phyloP scores from a whole-genome alignment of 30 jellyfish, hydroid and myxozoan genomes.

The Cassiopea andromeda region DNA sequence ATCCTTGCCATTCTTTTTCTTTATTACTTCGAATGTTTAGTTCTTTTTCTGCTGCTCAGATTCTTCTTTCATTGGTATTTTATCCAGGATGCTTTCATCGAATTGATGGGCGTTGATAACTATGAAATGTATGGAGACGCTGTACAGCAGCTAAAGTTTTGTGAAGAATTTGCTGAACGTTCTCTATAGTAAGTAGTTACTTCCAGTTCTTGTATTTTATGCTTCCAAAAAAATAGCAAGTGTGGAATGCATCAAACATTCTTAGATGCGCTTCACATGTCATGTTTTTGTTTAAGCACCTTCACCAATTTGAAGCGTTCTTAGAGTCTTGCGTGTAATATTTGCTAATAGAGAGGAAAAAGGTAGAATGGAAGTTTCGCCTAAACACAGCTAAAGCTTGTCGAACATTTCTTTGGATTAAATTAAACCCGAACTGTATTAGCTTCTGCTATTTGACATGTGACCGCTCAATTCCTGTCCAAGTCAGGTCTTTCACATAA shows the following conservation, averaged over 20 bases:
- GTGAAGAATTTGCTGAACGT: conserved; percentile 86
- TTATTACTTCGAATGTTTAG: neutral
- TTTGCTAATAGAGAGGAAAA: neutral
- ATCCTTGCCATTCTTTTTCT: too few relatives aligned
- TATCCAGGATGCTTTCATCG: conserved; percentile 61
- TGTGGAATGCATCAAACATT: neutral
- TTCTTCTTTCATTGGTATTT: neutral
- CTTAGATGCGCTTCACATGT: too few relatives aligned
- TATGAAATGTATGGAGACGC: conserved; percentile 89
- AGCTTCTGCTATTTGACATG: neutral
- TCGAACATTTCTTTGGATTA: neutral
- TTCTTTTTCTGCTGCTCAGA: neutral
- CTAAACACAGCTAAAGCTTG: neutral
- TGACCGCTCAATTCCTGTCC: neutral
- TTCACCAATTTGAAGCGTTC: too few relatives aligned
- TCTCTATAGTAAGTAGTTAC: conserved; percentile 34
- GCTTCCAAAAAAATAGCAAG: neutral
- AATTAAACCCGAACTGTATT: neutral
- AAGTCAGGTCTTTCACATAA: neutral
- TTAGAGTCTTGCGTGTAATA: neutral
- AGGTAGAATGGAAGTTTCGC: neutral
- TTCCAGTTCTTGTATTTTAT: neutral
- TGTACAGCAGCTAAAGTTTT: conserved; percentile 90
- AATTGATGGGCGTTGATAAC: conserved; percentile 71
- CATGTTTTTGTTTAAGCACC: too few relatives aligned